phyloP scores from a whole-genome alignment of 2,797 vertebrate genomes.

The Pygocentrus nattereri region DNA sequence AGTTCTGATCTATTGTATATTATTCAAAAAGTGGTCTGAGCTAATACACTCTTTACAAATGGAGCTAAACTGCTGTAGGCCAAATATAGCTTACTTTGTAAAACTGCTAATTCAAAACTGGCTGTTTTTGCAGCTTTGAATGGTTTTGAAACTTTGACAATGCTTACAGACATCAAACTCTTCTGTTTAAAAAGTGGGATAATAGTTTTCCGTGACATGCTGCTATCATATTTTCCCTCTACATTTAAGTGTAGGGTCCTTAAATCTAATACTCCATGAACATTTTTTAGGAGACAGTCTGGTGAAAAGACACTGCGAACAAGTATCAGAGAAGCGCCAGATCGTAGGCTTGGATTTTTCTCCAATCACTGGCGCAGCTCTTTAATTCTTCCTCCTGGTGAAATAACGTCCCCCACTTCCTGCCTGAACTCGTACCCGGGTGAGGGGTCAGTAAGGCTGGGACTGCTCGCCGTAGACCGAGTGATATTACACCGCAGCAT shows the following conservation, averaged over 20 bases:
- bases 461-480: constrained; percentile 68
- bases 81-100: too few species aligned
- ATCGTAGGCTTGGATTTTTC: neutral
- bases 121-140: too few species aligned
- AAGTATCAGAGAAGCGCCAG: too few species aligned
- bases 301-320: neutral
- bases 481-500: constrained; percentile 71
- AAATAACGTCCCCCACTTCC: constrained; percentile 62
- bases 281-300: neutral
- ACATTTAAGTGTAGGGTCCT: neutral
- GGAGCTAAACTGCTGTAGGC: too few species aligned
- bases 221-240: neutral
- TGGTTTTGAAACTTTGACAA: too few species aligned
- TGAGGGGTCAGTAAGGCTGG: constrained; percentile 76
- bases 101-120: too few species aligned
- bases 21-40: too few species aligned
- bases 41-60: too few species aligned
- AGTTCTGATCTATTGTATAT: too few species aligned
- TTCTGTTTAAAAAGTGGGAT: neutral
- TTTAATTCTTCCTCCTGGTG: constrained; percentile 54
- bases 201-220: too few species aligned
- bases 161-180: neutral
- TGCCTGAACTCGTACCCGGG: constrained; percentile 64
- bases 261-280: neutral
- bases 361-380: too few species aligned